phyloP scores from a whole-genome alignment of 2,888 invertebrate species.

The Altica lythri region DNA sequence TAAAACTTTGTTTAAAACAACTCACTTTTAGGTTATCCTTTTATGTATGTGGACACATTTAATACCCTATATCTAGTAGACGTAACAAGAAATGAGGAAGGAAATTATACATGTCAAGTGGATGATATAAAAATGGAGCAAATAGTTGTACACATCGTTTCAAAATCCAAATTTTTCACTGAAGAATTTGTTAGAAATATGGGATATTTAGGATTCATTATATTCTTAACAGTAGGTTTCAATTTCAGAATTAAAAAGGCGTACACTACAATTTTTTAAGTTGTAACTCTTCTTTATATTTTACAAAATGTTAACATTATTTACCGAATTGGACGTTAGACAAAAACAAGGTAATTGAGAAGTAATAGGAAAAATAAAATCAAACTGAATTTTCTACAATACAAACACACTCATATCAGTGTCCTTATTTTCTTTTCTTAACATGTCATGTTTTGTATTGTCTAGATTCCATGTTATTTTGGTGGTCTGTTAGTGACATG shows the following conservation, averaged over 20 bases:
- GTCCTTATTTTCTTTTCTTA: no score
- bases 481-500: slow-evolving; percentile 63
- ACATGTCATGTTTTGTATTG: neutral
- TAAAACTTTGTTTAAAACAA: neutral
- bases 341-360: no score
- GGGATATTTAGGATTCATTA: slow-evolving; percentile 63
- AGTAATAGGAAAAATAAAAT: no score
- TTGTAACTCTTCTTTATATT: neutral
- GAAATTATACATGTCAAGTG: slow-evolving; percentile 71
- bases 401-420: no score
- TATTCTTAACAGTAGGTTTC: slow-evolving; percentile 61
- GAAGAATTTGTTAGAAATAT: slow-evolving; percentile 64
- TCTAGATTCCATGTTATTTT: slow-evolving; percentile 57
- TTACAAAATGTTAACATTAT: no score
- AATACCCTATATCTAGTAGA: slow-evolving; percentile 63
- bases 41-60: slow-evolving; percentile 62
- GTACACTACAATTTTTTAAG: neutral
- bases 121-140: slow-evolving; percentile 64
- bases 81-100: slow-evolving; percentile 67
- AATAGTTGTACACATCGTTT: slow-evolving; percentile 59
- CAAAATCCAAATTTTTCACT: slow-evolving; percentile 60
- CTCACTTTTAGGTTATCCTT: slow-evolving; percentile 23
- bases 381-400: no score
- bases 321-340: no score
- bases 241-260: no score